Percentiles rank a stretch among this genome's conserved stretches.
Evolutionary conservation across 2,888 invertebrate species (phyloP).

Genomic region (Nineta flava): DNA sequence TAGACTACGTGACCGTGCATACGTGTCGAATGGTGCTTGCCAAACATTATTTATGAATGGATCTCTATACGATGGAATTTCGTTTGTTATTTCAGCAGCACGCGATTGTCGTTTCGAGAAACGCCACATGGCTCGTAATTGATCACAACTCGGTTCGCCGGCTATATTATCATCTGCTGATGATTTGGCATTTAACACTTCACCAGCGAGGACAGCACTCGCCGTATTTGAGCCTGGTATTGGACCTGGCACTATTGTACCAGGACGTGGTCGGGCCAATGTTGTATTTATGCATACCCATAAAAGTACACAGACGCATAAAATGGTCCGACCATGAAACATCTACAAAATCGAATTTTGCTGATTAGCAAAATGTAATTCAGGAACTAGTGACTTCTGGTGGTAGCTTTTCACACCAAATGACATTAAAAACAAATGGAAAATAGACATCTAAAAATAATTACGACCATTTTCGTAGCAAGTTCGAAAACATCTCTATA

Average conservation of each 20-base stretch:
- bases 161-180: constrained; percentile 27
- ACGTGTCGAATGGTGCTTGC: constrained; percentile 45
- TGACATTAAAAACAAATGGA: too few relatives aligned
- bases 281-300: neutral
- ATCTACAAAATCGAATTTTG: too few relatives aligned
- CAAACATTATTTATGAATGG: constrained; percentile 70
- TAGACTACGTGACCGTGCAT: constrained; percentile 31
- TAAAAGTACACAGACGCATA: neutral
- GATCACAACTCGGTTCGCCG: constrained; percentile 71
- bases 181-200: constrained; percentile 20
- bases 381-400: too few relatives aligned
- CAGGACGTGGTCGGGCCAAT: neutral
- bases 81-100: constrained; percentile 74
- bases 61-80: constrained; percentile 68
- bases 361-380: too few relatives aligned
- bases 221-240: neutral
- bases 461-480: too few relatives aligned
- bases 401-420: too few relatives aligned
- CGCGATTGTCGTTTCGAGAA: constrained; percentile 78
- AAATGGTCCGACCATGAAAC: too few relatives aligned
- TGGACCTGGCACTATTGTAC: neutral
- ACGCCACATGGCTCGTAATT: constrained; percentile 82
- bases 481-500: too few relatives aligned
- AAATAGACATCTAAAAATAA: too few relatives aligned
- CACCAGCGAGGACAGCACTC: constrained; percentile 11